Base-by-base conservation (phyloP, 2,797 vertebrate genomes). In the Hybognathus amarus region DNA sequence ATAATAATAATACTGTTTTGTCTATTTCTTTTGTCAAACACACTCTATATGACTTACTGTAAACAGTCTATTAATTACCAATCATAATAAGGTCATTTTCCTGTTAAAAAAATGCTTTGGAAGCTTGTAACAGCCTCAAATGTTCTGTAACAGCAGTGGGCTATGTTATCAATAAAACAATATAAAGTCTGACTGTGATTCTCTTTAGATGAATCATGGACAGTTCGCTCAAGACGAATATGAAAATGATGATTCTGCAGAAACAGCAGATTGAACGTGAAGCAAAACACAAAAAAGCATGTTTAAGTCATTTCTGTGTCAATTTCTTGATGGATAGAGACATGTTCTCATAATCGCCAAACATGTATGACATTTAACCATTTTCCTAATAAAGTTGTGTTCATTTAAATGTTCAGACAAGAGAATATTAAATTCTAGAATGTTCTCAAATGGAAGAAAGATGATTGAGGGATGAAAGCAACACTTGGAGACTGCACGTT, bases 211-310 rank as follows among this genome's bases (percentile, higher is more conserved):
- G 42, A 94, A 96, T 85, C 97, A 98, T 6, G 97, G 97, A 68
- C 97, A 97, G 87, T 97, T 99, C 86, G 95, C 95, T 86, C 95
- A 96, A 87, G 97, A 98, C 88, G 97, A 98, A 91, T 98, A 99
- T 0, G 97, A 98, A 84, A 96, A 96, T 54, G 97, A 96, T 0
- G 89, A 96, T 97, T 87, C 89, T 97, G 6, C 96, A 95, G 20
- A 97, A 98, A 88, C 96, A 97, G 0, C 97, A 98, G 96, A 97
- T 98, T 82, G 91, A 84, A 47, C 33, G 10, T 40, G 2, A 33
- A 47, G 12, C 15, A 50, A n/a, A n/a, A 4, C 22, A n/a, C 63
- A 36, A 9, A 22, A 38, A 20, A 50, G 47, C 83, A 13, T 82
- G 33, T 24, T 82, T 59, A 40, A 67, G 12, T 13, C 1, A n/a